Evolutionary conservation across 2,797 vertebrate genomes (phyloP).

Genomic region (Craterocephalus amniculus): DNA sequence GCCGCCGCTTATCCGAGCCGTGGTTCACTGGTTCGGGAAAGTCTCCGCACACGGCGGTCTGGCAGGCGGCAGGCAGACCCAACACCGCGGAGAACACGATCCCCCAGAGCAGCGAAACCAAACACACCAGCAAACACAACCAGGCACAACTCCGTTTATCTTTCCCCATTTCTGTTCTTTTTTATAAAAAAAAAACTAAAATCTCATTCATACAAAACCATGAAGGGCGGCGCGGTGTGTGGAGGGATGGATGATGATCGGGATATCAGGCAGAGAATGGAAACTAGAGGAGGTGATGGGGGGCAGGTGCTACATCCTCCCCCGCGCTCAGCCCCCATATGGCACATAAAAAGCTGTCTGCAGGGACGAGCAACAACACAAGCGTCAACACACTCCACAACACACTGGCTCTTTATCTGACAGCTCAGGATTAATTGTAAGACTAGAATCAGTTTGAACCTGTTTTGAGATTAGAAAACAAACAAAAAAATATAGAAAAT

Average conservation of each 20-base stretch:
- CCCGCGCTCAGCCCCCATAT: slow-evolving; percentile 52
- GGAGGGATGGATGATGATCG: slow-evolving; percentile 15
- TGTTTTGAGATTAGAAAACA: not conserved
- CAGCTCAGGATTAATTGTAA: not conserved
- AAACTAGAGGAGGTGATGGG: slow-evolving; percentile 27
- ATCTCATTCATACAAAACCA: slow-evolving; percentile 26
- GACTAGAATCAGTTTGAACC: slow-evolving; percentile 16
- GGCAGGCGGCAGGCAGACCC: not conserved
- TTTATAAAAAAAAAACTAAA: slow-evolving; percentile 2
- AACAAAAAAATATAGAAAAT: not conserved
- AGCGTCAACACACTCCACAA: slow-evolving; percentile 12
- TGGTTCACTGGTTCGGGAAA: not conserved
- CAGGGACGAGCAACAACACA: slow-evolving; percentile 12
- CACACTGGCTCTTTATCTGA: slow-evolving; percentile 4
- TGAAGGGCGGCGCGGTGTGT: not conserved
- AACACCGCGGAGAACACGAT: not conserved
- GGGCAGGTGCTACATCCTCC: slow-evolving; percentile 19
- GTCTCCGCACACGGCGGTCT: slow-evolving; percentile 1
- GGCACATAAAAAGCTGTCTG: slow-evolving; percentile 53
- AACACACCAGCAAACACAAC: slow-evolving; percentile 41
- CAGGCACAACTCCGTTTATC: slow-evolving; percentile 3
- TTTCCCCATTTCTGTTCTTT: not conserved
- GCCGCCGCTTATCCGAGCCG: slow-evolving; percentile 4
- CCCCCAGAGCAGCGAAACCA: slow-evolving; percentile 28
- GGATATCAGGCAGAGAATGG: slow-evolving; percentile 19